Percentiles rank a stretch among this genome's conserved stretches.
Evolutionary conservation across 2,797 vertebrate genomes (phyloP).

Genomic region (Lepus oiostolus): DNA sequence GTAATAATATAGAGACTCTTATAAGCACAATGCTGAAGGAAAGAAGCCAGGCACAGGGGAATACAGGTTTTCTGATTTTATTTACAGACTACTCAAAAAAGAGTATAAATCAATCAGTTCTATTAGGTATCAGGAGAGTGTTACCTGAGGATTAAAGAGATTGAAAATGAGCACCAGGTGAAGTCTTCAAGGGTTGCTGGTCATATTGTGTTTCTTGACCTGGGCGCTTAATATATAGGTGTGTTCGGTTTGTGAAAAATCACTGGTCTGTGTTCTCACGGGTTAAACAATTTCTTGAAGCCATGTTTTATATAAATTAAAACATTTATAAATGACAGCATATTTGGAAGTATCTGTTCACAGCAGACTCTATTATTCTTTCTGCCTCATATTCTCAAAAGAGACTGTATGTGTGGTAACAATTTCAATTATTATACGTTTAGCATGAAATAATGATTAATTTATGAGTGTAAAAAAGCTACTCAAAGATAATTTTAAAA

Average conservation of each 20-base stretch:
- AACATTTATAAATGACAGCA: constrained; percentile 28
- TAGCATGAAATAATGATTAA: constrained; percentile 37
- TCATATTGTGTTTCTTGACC: constrained; percentile 47
- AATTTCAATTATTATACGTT: constrained; percentile 49
- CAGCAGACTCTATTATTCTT: constrained; percentile 61
- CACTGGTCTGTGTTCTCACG: background rate
- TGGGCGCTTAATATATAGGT: background rate
- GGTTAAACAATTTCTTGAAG: constrained; percentile 43
- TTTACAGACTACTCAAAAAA: constrained; percentile 25
- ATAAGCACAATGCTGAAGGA: constrained; percentile 36
- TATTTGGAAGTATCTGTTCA: constrained; percentile 61
- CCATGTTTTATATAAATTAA: constrained; percentile 46
- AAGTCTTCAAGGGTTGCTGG: background rate
- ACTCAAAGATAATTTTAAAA: constrained; percentile 59
- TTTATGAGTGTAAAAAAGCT: constrained; percentile 35
- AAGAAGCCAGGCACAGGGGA: background rate
- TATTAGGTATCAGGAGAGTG: constrained; percentile 12
- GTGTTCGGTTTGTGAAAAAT: constrained; percentile 54
- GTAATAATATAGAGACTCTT: constrained; percentile 3
- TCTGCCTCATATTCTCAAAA: background rate
- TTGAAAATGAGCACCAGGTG: background rate
- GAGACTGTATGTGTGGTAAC: constrained; percentile 14
- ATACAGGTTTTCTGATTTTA: background rate
- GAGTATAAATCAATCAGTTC: constrained; percentile 37
- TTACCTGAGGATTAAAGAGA: constrained; percentile 1